Evolutionary conservation across 2,888 invertebrate species (phyloP).

Genomic region (Drosophila kanekoi): DNA sequence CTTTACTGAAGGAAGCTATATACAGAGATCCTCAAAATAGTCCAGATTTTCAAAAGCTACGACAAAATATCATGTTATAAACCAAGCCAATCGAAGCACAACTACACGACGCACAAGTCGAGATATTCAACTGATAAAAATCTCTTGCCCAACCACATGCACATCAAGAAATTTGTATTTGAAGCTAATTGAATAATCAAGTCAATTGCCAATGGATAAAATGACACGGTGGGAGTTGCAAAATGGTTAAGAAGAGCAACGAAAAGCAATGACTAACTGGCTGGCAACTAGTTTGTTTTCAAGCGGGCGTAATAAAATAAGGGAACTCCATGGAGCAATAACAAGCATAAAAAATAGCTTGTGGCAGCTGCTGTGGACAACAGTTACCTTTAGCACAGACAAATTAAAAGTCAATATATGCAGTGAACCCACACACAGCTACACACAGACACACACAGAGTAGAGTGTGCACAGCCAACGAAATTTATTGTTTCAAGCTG

Average conservation of each 20-base stretch:
- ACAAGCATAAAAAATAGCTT: constrained; percentile 32
- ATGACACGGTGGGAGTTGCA: constrained; percentile 4
- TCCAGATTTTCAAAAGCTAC: too few relatives aligned
- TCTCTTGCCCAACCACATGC: not conserved
- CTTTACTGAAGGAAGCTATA: too few relatives aligned
- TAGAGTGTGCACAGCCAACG: constrained; percentile 8
- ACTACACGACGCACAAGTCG: too few relatives aligned
- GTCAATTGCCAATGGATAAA: constrained; percentile 16
- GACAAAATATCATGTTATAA: not conserved
- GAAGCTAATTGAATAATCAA: constrained; percentile 23
- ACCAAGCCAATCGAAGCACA: not conserved
- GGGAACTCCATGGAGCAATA: constrained; percentile 13
- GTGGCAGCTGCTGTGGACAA: constrained; percentile 41
- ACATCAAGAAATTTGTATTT: constrained; percentile 15
- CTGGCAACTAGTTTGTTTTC: constrained; percentile 16
- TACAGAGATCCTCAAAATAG: too few relatives aligned
- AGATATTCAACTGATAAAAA: not conserved
- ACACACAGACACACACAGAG: not conserved
- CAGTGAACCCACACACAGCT: constrained; percentile 2
- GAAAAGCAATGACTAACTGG: constrained; percentile 8
- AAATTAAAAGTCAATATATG: constrained; percentile 70
- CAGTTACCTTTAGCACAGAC: constrained; percentile 38
- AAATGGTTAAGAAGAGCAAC: constrained; percentile 10
- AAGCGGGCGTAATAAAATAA: constrained; percentile 37
- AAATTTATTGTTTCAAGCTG: constrained; percentile 64